These are phyloP conservation scores for Apodemia hepburni DNA, from an alignment of 2,888 invertebrate species.

Conservation along the genomic window DNA sequence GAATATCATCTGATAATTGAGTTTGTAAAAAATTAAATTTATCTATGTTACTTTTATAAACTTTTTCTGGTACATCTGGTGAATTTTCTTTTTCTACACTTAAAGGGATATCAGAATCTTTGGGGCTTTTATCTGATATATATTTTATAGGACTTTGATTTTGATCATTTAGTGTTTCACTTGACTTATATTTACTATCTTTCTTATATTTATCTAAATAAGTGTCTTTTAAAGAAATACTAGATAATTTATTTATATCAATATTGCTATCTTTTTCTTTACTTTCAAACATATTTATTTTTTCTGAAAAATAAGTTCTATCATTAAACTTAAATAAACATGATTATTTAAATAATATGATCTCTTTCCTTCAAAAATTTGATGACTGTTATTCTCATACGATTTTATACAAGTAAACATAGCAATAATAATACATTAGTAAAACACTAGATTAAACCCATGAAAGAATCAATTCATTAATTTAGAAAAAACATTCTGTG, in stretches of 20 bases:
- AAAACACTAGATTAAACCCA: neutral
- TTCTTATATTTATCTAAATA: slow-evolving; percentile 50
- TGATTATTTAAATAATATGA: too few species aligned
- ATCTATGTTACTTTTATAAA: slow-evolving; percentile 62
- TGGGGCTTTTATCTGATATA: slow-evolving; percentile 13
- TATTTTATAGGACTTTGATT: slow-evolving; percentile 20
- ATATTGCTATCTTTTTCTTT: slow-evolving; percentile 48
- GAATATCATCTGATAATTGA: slow-evolving; percentile 48
- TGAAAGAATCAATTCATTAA: neutral
- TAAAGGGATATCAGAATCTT: slow-evolving; percentile 25
- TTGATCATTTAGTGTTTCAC: slow-evolving; percentile 28
- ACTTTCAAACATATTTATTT: slow-evolving; percentile 75
- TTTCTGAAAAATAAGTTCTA: slow-evolving; percentile 51
- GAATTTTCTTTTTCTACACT: slow-evolving; percentile 42
- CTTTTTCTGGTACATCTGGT: slow-evolving; percentile 45
- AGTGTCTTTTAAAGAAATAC: slow-evolving; percentile 57
- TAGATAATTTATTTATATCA: slow-evolving; percentile 50
- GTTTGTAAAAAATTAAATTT: slow-evolving; percentile 63
- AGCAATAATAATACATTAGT: neutral
- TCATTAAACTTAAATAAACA: neutral
- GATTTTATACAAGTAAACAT: too few species aligned
- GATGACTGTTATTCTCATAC: too few species aligned
- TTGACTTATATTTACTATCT: slow-evolving; percentile 37
- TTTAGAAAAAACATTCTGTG: neutral
- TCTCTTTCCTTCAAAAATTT: too few species aligned